phyloP scores from a whole-genome alignment of 1,140 invertebrate genomes.

The Sitophilus oryzae region DNA sequence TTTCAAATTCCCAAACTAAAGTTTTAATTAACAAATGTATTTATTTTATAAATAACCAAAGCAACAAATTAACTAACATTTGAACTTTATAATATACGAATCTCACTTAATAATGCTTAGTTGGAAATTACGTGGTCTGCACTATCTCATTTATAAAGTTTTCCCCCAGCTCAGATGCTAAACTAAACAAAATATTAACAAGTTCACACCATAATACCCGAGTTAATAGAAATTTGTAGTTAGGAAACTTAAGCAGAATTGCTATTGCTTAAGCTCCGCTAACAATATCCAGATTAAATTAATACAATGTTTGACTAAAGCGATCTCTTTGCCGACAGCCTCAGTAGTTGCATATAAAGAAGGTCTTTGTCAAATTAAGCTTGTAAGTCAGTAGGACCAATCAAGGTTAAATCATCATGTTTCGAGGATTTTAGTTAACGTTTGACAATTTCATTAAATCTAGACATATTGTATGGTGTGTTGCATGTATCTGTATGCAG shows the following conservation, averaged over 20 bases:
- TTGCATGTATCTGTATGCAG: no score
- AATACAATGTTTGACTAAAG: slow-evolving; percentile 10
- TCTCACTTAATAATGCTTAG: no score
- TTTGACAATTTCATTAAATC: not conserved
- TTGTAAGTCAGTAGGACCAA: not conserved
- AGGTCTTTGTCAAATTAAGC: slow-evolving; percentile 1
- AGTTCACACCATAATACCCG: slow-evolving; percentile 2
- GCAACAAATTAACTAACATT: no score
- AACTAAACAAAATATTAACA: slow-evolving; percentile 4
- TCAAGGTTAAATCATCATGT: not conserved
- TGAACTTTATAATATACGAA: no score
- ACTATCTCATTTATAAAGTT: slow-evolving; percentile 1
- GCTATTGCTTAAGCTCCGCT: slow-evolving; percentile 1
- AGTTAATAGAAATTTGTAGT: slow-evolving; percentile 9
- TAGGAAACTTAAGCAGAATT: slow-evolving; percentile 3
- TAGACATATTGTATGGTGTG: no score
- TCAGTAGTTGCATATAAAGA: slow-evolving; percentile 7
- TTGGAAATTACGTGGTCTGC: not conserved
- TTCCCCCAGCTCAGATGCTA: not conserved
- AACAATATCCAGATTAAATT: slow-evolving; percentile 13
- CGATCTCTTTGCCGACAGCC: not conserved
- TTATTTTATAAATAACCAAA: no score
- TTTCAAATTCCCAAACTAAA: no score
- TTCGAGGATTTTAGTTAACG: not conserved
- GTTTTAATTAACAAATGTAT: no score